phyloP scores from a whole-genome alignment of 2,797 vertebrate genomes.

The Leucoraja ocellata region DNA sequence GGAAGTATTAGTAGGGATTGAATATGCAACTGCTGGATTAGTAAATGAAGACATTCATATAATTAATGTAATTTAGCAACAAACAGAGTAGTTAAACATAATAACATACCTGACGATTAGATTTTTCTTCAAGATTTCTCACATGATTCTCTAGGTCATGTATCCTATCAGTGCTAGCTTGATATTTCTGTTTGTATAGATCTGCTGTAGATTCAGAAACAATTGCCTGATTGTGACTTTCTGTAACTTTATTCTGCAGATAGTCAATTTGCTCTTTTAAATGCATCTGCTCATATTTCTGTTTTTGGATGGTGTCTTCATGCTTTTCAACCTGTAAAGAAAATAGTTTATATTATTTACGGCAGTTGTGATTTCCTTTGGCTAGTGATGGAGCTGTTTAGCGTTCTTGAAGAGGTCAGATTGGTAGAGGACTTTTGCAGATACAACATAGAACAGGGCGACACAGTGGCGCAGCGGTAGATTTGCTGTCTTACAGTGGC shows the following conservation, averaged over 20 bases:
- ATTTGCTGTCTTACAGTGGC: too few species aligned
- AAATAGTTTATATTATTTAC: slow-evolving; percentile 31
- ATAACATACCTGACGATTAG: slow-evolving; percentile 49
- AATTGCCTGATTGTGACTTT: slow-evolving; percentile 44
- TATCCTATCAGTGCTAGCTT: slow-evolving; percentile 48
- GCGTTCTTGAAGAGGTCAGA: neutral
- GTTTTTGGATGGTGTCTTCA: slow-evolving; percentile 48
- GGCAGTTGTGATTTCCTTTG: neutral
- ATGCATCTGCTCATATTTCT: slow-evolving; percentile 43
- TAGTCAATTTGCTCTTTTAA: slow-evolving; percentile 47
- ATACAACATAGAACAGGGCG: too few species aligned
- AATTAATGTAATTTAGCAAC: neutral
- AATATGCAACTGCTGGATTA: too few species aligned
- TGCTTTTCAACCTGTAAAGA: slow-evolving; percentile 48
- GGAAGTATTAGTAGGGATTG: too few species aligned
- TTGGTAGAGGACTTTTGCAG: neutral
- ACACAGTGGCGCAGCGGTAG: too few species aligned
- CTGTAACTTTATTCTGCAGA: slow-evolving; percentile 47
- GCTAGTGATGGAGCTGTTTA: slow-evolving; percentile 14
- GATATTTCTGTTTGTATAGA: slow-evolving; percentile 59
- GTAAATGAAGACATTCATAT: neutral
- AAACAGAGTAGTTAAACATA: slow-evolving; percentile 39
- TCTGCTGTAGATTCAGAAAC: slow-evolving; percentile 45
- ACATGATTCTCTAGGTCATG: slow-evolving; percentile 50
- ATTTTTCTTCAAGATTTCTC: slow-evolving; percentile 51